A percentile compares a stretch with the other conserved stretches of the same genome.
Evolutionary conservation across 1,140 invertebrate species (phyloP).

Genomic region (Lerema accius): DNA sequence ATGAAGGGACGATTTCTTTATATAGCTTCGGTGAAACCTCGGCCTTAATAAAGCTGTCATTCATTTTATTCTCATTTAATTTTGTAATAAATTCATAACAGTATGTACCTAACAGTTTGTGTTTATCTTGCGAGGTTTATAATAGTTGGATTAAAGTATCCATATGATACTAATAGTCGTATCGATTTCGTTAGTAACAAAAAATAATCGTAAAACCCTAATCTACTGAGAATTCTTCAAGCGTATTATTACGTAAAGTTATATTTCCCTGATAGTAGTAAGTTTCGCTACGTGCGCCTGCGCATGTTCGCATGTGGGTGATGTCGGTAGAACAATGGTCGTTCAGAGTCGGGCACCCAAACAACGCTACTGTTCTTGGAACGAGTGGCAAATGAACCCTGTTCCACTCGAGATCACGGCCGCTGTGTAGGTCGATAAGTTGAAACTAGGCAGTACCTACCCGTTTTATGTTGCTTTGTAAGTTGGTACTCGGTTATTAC

Average conservation of each 20-base stretch:
- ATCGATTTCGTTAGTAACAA: no score
- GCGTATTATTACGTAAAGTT: background rate
- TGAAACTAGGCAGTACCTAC: background rate
- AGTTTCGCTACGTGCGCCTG: slow-evolving; percentile 54
- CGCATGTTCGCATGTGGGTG: slow-evolving; percentile 57
- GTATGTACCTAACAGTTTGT: no score
- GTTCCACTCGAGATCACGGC: slow-evolving; percentile 28
- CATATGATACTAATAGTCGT: no score
- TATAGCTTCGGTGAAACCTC: background rate
- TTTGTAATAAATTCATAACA: no score
- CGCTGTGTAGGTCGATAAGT: slow-evolving; percentile 18
- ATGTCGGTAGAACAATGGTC: slow-evolving; percentile 62
- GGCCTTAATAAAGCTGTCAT: slow-evolving; percentile 17
- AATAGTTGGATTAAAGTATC: no score
- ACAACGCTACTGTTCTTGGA: slow-evolving; percentile 64
- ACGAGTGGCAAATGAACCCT: slow-evolving; percentile 40
- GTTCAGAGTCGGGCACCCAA: slow-evolving; percentile 46
- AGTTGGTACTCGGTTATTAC: no score
- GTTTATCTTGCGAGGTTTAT: no score
- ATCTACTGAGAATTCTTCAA: background rate
- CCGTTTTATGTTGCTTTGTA: no score
- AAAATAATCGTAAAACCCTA: background rate
- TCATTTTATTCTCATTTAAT: background rate
- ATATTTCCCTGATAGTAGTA: slow-evolving; percentile 40
- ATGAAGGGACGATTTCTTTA: background rate